A percentile compares a stretch with the other conserved stretches of the same genome.
These are phyloP conservation scores for Leucophenga varia DNA, from an alignment of 1,140 invertebrate genomes.

Conservation along the genomic window DNA sequence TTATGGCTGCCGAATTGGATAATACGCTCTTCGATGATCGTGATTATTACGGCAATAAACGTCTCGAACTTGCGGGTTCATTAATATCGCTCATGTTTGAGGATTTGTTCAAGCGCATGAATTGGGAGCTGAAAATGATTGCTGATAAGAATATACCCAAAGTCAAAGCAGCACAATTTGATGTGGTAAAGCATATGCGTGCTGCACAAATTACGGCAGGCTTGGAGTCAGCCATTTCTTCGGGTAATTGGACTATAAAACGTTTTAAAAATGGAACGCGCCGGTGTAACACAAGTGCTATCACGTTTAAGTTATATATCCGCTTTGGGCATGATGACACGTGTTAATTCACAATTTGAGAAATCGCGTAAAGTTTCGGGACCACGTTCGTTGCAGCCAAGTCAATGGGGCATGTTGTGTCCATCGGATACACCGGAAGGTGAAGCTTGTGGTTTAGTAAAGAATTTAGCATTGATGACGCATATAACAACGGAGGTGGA, in stretches of 20 bases:
- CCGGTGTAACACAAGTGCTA: conserved; percentile 96
- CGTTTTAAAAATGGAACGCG: conserved; percentile 98
- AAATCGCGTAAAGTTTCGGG: conserved; percentile 98
- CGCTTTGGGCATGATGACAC: conserved; percentile 99
- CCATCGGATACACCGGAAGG: conserved; percentile 99
- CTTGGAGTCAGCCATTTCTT: conserved; percentile 90
- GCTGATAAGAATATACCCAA: conserved; percentile 97
- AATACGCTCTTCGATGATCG: conserved; percentile 87
- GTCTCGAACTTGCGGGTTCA: conserved; percentile 95
- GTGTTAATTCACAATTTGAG: conserved; percentile 99
- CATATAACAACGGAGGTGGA: conserved; percentile 95
- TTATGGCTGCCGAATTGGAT: conserved; percentile 84
- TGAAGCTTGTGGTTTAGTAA: conserved; percentile 96
- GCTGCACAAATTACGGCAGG: conserved; percentile 93
- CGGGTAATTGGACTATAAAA: conserved; percentile 98
- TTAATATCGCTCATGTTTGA: conserved; percentile 96
- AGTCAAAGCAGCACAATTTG: conserved; percentile 93
- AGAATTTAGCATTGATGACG: conserved; percentile 98
- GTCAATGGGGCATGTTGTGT: conserved; percentile 99
- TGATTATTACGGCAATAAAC: conserved; percentile 99
- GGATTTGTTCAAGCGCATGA: conserved; percentile 98
- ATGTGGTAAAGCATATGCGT: conserved; percentile 95
- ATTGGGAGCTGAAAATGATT: conserved; percentile 89
- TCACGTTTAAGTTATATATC: conserved; percentile 97
- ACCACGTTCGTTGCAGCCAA: conserved; percentile 93